Percentiles rank a stretch among this genome's conserved stretches.
Evolutionary conservation across 2,113 vertebrate genomes (phyloP).

Genomic region (Turnix velox): DNA sequence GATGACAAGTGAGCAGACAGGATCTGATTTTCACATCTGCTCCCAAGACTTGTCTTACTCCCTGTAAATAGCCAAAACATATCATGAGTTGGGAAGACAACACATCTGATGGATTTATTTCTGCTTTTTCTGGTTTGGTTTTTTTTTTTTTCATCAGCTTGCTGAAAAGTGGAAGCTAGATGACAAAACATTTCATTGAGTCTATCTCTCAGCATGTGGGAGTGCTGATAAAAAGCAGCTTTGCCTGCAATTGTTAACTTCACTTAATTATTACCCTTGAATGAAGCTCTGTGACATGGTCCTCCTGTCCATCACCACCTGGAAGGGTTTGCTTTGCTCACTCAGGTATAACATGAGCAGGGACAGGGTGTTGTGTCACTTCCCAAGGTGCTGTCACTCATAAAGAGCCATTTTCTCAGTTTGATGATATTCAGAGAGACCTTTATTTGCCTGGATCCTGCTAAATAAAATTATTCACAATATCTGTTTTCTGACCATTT

Average conservation of each 20-base stretch:
- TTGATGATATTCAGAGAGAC: not conserved
- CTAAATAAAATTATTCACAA: not conserved
- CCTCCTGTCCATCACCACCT: fast-evolving
- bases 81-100: conserved; percentile 46
- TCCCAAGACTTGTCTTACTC: conserved; percentile 37
- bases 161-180: conserved; percentile 4
- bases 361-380: fast-evolving
- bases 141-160: conserved; percentile 49
- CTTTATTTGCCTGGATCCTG: not conserved
- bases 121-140: too few relatives aligned
- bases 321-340: fast-evolving
- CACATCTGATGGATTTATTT: conserved; percentile 2
- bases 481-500: not conserved
- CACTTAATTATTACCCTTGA: not conserved
- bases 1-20: conserved; percentile 50
- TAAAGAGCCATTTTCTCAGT: fast-evolving
- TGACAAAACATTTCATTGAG: conserved; percentile 55
- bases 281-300: not conserved
- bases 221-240: not conserved
- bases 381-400: not conserved
- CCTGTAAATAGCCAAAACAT: conserved; percentile 46
- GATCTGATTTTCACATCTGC: conserved; percentile 50
- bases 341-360: fast-evolving
- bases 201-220: not conserved
- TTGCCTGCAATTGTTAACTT: not conserved